Evolutionary conservation across 37 sponge, comb jelly and placozoan species (phyloP).

Genomic region (Diacarnus erythraeanus): DNA sequence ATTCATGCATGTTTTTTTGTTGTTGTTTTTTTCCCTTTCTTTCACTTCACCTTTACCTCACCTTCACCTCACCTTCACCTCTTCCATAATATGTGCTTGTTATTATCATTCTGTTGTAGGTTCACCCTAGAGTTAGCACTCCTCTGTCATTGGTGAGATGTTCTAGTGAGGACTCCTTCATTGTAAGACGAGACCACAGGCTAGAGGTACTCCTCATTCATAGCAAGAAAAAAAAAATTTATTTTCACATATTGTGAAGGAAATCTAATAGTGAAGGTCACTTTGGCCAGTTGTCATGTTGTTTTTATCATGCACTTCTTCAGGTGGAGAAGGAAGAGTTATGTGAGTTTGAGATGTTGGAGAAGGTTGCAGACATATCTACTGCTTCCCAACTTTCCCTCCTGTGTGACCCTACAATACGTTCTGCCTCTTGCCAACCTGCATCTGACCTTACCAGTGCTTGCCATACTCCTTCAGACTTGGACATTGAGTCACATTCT

Average conservation of each 20-base stretch:
- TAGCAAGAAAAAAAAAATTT: neutral
- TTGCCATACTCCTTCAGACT: no score
- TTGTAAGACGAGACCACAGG: slow-evolving; percentile 38
- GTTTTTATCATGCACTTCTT: neutral
- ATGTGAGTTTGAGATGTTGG: slow-evolving; percentile 82
- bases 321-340: slow-evolving; percentile 77
- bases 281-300: neutral
- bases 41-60: neutral
- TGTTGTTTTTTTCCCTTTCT: neutral
- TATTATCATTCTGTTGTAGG: neutral
- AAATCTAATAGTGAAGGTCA: neutral
- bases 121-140: slow-evolving; percentile 1
- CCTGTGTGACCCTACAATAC: neutral
- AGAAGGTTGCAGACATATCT: slow-evolving; percentile 46
- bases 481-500: neutral
- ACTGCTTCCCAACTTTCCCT: slow-evolving; percentile 52
- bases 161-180: slow-evolving; percentile 79
- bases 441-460: neutral
- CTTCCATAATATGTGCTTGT: neutral
- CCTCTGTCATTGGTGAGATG: slow-evolving; percentile 31
- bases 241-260: neutral
- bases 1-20: neutral
- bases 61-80: neutral
- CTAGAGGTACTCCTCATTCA: slow-evolving; percentile 20
- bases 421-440: neutral